phyloP scores from a whole-genome alignment of 2,113 vertebrate genomes.

The Chascanopsetta lugubris region DNA sequence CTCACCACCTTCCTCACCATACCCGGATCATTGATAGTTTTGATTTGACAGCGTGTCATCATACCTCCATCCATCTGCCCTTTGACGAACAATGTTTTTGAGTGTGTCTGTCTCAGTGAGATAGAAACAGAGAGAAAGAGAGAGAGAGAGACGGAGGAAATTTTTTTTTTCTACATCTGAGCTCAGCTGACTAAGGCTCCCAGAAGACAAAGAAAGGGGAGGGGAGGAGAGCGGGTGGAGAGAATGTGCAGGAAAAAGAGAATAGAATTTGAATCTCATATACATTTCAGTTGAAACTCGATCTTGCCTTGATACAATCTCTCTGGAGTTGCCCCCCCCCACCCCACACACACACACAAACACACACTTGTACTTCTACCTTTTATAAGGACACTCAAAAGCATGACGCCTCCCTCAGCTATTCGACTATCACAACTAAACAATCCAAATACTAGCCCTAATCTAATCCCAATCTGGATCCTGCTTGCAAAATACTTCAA shows the following conservation, averaged over 20 bases:
- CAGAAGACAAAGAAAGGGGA: slow-evolving; percentile 68
- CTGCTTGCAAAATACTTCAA: no score
- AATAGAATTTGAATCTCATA: slow-evolving; percentile 83
- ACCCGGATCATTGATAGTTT: slow-evolving; percentile 7
- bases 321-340: slow-evolving; percentile 70
- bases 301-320: slow-evolving; percentile 80
- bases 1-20: background rate
- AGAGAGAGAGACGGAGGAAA: slow-evolving; percentile 15
- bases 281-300: slow-evolving; percentile 85
- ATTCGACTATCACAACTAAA: no score
- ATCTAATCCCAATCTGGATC: no score
- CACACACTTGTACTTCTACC: slow-evolving; percentile 36
- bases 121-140: slow-evolving; percentile 11
- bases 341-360: slow-evolving; percentile 44
- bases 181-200: slow-evolving; percentile 78
- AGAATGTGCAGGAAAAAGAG: slow-evolving; percentile 66
- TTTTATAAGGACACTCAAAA: no score
- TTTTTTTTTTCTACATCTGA: slow-evolving; percentile 65
- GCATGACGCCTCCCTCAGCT: no score
- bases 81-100: slow-evolving; percentile 21
- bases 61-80: slow-evolving; percentile 25
- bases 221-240: slow-evolving; percentile 27
- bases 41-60: slow-evolving; percentile 7
- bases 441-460: no score
- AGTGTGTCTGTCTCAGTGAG: slow-evolving; percentile 4